Evolutionary conservation across 2,888 invertebrate genomes (phyloP).

Genomic region (Ennomos quercinarius): DNA sequence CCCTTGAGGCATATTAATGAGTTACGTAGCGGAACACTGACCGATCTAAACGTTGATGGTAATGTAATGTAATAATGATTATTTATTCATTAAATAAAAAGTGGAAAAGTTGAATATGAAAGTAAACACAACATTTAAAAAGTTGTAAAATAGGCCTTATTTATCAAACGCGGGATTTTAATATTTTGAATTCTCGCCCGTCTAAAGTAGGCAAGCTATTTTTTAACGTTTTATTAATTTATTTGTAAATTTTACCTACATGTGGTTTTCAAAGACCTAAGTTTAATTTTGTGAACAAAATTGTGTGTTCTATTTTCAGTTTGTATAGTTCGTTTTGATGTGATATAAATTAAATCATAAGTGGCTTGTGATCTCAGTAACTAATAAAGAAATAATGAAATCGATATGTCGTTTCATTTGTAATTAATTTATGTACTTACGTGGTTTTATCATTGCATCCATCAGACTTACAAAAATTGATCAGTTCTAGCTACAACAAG

Average conservation of each 20-base stretch:
- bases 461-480: no score
- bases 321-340: constrained; percentile 55
- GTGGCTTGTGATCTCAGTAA: constrained; percentile 80
- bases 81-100: constrained; percentile 7
- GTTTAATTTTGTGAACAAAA: constrained; percentile 22
- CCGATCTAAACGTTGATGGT: constrained; percentile 20
- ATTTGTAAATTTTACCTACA: constrained; percentile 19
- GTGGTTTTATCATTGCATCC: no score
- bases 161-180: background rate
- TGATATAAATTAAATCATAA: constrained; percentile 69
- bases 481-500: no score
- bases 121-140: constrained; percentile 35
- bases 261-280: constrained; percentile 11
- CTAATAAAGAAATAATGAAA: constrained; percentile 68
- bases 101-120: constrained; percentile 22
- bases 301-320: constrained; percentile 39
- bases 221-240: constrained; percentile 35
- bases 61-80: constrained; percentile 19
- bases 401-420: constrained; percentile 38
- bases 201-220: constrained; percentile 1
- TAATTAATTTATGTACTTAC: no score
- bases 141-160: constrained; percentile 21
- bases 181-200: background rate
- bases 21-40: constrained; percentile 21
- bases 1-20: constrained; percentile 7